Evolutionary conservation across 2,113 vertebrate species (phyloP), one percentile per base, ranked within the genome.

Genomic region (Podilymbus podiceps): DNA sequence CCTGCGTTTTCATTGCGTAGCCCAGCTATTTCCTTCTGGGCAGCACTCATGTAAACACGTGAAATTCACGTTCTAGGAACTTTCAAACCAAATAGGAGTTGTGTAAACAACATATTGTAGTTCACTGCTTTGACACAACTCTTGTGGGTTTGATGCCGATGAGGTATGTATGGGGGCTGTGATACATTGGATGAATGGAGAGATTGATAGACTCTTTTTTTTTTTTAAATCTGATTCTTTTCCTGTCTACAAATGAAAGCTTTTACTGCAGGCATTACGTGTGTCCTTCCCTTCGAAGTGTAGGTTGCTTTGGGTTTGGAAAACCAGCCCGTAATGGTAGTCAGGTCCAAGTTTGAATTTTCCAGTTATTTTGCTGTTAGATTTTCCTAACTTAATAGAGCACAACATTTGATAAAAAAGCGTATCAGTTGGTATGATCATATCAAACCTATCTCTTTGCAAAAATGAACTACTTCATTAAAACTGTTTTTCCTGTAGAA

Each of bases 81-180:
- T 9, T 8, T 11, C 55, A 77, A 3, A 31, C 7, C 14, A 33
- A 56, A 59, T 8, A 8, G 24, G 22, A 35, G 38, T 63, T 9
- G 5, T 10, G 19, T n/a, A 20, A 80, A 12, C 25, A 42, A 53
- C 31, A 1, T 20, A 4, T 30, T n/a, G 33, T 12, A 4, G n/a
- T 14, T 47, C 18, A 9, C 6, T 21, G 33, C 9, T 23, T 27
- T 12, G 42, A 20, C 9, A 40, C 19, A 17, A 3, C 28, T 46
- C 3, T 15, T 4, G 7, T 15, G 8, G 33, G 12, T 24, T 68
- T 31, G 9, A 2, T 12, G 4, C 15, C 12, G 62, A 42, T 1
- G 52, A 31, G 25, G 21, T 60, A 2, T 2, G 21, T 35, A 2
- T 25, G 47, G 46, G 50, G 49, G 15, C 47, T 12, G 15, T 19